A percentile compares a stretch with the other conserved stretches of the same genome.
Conservation (phyloP, 2,797 vertebrate genomes). For the Huso huso region DNA sequence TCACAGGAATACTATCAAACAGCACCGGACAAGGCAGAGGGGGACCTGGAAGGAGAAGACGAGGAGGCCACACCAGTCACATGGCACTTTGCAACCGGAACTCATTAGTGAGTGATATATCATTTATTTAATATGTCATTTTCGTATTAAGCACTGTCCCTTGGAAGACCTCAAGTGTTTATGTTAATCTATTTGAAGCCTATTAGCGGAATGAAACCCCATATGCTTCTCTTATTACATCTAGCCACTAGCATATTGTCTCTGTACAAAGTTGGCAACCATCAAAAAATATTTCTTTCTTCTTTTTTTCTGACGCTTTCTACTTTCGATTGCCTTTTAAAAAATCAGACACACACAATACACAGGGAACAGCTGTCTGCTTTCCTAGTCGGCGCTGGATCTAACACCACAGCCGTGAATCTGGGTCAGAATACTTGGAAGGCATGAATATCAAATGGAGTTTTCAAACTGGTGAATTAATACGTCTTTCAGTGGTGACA, state of each 20-base stretch:
- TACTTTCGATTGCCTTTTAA: slow-evolving; percentile 67
- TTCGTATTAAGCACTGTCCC: slow-evolving; percentile 16
- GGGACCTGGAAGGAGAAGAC: too few relatives aligned
- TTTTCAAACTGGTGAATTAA: slow-evolving; percentile 90
- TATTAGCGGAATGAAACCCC: slow-evolving; percentile 68
- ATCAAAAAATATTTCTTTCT: slow-evolving; percentile 74
- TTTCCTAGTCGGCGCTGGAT: slow-evolving; percentile 67
- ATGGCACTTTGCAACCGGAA: too few relatives aligned
- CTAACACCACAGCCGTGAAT: slow-evolving; percentile 69
- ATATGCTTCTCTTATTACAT: slow-evolving; percentile 79
- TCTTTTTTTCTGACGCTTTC: slow-evolving; percentile 37
- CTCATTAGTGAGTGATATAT: too few relatives aligned
- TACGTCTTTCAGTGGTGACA: slow-evolving; percentile 95
- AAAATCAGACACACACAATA: slow-evolving; percentile 15
- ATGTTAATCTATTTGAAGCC: slow-evolving; percentile 55
- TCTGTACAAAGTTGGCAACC: slow-evolving; percentile 70
- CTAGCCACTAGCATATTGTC: slow-evolving; percentile 77
- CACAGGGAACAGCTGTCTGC: slow-evolving; percentile 69
- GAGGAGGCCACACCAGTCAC: too few relatives aligned
- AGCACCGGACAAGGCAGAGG: too few relatives aligned
- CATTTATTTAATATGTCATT: background rate
- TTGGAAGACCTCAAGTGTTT: slow-evolving; percentile 14
- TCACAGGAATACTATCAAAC: too few relatives aligned
- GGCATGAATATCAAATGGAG: slow-evolving; percentile 85
- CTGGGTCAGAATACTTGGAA: slow-evolving; percentile 78